These are phyloP conservation scores for Oligia latruncula DNA, from an alignment of 2,888 invertebrate species.

Conservation along the genomic window DNA sequence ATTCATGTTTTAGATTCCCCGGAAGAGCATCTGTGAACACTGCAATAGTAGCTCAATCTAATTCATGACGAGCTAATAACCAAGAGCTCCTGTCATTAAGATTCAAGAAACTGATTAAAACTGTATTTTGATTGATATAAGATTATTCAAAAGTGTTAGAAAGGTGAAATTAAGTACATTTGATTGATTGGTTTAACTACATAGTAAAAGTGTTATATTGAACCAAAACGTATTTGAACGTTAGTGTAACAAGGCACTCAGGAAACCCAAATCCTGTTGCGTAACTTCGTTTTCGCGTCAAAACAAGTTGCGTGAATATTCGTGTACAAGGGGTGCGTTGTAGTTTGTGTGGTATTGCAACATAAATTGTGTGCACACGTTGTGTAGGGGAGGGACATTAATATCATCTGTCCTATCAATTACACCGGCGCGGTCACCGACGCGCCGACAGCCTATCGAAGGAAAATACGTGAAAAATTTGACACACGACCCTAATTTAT, in stretches of 20 bases:
- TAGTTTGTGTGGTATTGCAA: constrained; percentile 77
- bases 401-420: constrained; percentile 88
- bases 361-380: constrained; percentile 85
- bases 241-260: background rate
- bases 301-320: constrained; percentile 68
- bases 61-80: background rate
- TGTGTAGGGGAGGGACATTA: constrained; percentile 80
- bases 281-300: constrained; percentile 55
- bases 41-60: background rate
- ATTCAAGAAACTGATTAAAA: background rate
- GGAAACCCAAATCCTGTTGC: constrained; percentile 26
- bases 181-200: background rate
- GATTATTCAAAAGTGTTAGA: background rate
- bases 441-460: constrained; percentile 78
- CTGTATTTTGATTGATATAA: background rate
- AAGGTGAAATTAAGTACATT: background rate
- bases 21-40: background rate
- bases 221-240: background rate
- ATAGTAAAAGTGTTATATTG: background rate
- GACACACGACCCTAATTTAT: constrained; percentile 77
- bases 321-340: constrained; percentile 58
- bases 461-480: constrained; percentile 82
- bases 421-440: constrained; percentile 81
- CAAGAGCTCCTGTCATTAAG: background rate
- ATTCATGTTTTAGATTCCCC: background rate